Percentiles rank a stretch among this genome's conserved stretches.
Evolutionary conservation across 2,888 invertebrate species (phyloP).

Genomic region (Tipula vernalis): DNA sequence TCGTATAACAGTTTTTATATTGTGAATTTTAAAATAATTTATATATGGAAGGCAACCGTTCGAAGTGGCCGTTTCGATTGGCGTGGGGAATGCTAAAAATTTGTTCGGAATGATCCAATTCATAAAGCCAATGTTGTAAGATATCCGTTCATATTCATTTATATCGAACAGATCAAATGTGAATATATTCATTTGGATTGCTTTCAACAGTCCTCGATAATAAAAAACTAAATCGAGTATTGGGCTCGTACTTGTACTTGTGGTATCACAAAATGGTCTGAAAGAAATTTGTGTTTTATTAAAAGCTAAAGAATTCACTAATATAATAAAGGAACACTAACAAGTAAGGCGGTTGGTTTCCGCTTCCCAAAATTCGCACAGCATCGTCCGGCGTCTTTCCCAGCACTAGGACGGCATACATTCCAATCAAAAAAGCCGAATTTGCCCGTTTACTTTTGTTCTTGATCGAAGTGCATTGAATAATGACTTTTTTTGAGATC

Average conservation of each 20-base stretch:
- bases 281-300: neutral
- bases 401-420: conserved; percentile 63
- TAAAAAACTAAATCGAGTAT: conserved; percentile 19
- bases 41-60: neutral
- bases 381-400: conserved; percentile 58
- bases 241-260: neutral
- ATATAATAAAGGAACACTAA: conserved; percentile 22
- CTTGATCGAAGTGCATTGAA: conserved; percentile 61
- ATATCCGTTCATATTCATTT: conserved; percentile 69
- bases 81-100: conserved; percentile 80
- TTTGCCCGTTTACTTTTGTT: conserved; percentile 69
- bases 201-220: conserved; percentile 56
- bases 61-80: conserved; percentile 41
- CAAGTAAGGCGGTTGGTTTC: conserved; percentile 48
- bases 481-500: conserved; percentile 55
- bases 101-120: conserved; percentile 82
- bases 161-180: conserved; percentile 73
- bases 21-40: conserved; percentile 23
- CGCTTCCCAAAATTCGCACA: conserved; percentile 45
- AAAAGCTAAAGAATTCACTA: neutral
- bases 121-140: conserved; percentile 62
- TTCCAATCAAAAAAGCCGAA: conserved; percentile 74
- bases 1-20: conserved; percentile 68
- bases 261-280: conserved; percentile 33
- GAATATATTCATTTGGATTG: conserved; percentile 59